phyloP scores from a whole-genome alignment of 2,797 vertebrate species.

The Notamacropus eugenii region DNA sequence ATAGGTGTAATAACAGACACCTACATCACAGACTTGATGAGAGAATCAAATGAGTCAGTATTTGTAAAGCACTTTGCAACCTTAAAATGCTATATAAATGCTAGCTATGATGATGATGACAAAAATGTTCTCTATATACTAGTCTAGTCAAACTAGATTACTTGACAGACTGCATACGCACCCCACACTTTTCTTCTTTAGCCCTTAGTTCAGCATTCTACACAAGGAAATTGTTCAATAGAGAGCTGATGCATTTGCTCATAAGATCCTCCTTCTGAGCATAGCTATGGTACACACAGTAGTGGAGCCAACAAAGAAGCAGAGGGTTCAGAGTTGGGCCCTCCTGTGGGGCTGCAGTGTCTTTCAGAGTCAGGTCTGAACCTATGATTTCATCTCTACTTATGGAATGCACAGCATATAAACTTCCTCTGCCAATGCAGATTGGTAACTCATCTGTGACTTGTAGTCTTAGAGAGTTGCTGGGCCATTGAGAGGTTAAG shows the following conservation, averaged over 20 bases:
- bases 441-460: not conserved
- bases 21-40: not conserved
- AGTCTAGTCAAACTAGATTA: too few relatives aligned
- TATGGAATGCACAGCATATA: not conserved
- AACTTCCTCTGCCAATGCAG: not conserved
- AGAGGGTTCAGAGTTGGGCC: not conserved
- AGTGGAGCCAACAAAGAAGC: not conserved
- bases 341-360: not conserved
- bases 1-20: not conserved
- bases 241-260: not conserved
- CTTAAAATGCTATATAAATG: too few relatives aligned
- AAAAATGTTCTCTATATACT: too few relatives aligned
- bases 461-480: not conserved
- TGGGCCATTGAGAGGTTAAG: not conserved
- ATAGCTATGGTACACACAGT: not conserved
- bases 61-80: constrained; percentile 7
- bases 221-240: not conserved
- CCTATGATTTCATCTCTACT: not conserved
- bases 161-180: too few relatives aligned
- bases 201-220: not conserved
- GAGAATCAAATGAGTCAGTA: not conserved
- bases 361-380: not conserved
- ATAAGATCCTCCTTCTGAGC: not conserved
- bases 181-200: not conserved
- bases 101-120: too few relatives aligned